Conservation (phyloP, 1,140 invertebrate genomes). For the Protaetia brevitarsis region DNA sequence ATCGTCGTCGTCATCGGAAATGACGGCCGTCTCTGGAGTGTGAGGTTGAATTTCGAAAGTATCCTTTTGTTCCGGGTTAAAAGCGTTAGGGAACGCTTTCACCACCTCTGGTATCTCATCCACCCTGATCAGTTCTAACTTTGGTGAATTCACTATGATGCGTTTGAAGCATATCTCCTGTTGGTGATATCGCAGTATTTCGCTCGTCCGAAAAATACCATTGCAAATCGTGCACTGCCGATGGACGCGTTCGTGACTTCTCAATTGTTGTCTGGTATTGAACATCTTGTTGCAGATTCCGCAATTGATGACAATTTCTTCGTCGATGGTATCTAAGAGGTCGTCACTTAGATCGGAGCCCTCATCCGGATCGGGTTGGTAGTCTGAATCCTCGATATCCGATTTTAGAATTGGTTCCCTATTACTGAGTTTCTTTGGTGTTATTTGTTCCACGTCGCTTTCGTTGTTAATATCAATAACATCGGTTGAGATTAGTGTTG, state of each 20-base stretch:
- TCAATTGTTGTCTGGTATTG: not conserved
- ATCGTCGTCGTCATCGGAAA: not conserved
- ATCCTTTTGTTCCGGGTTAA: too few relatives aligned
- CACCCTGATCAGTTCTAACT: not conserved
- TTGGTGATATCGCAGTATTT: not conserved
- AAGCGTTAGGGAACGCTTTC: not conserved
- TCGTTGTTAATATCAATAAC: too few relatives aligned
- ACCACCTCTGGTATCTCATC: not conserved
- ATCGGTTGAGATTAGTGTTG: too few relatives aligned
- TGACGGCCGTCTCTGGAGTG: too few relatives aligned
- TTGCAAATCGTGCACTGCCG: not conserved
- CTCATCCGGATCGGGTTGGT: not conserved
- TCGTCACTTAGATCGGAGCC: too few relatives aligned
- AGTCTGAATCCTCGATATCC: too few relatives aligned
- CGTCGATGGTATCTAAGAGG: not conserved
- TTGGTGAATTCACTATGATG: not conserved
- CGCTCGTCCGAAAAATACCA: not conserved
- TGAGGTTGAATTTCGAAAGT: not conserved
- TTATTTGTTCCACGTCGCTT: too few relatives aligned
- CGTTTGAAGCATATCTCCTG: not conserved
- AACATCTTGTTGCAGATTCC: constrained; percentile 8
- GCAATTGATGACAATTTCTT: not conserved
- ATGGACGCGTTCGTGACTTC: not conserved
- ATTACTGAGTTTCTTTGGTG: too few relatives aligned
- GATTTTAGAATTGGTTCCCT: too few relatives aligned